Base-by-base conservation (phyloP, 1,140 invertebrate genomes). In the Lerema accius region DNA sequence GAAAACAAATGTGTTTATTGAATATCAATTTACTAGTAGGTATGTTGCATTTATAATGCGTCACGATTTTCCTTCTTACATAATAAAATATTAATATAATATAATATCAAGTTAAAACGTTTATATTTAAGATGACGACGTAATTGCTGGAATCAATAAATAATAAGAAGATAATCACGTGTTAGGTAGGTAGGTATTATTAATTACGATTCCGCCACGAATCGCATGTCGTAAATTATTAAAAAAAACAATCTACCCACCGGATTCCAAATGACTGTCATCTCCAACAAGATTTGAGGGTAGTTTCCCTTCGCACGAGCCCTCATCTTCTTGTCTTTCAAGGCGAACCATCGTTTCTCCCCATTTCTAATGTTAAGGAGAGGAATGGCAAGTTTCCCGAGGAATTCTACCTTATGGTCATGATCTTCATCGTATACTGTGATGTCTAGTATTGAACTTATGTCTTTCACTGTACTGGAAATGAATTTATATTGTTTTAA, bases 371-470 rank as follows among this genome's bases (percentile, higher is more conserved):
- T 97, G 80, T 95, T 93, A 13, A 97, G 86, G 6, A 99, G 89
- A 0, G 99, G 98, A 71, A 99, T 95, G 2, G 95, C 94, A 7
- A 99, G 91, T 91, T 97, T 98, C 3, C 99, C 99, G 0, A 99
- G 91, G 89, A 99, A 99, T 89, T 99, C 98, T 0, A 98, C 96
- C 89, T 99, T 99, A 82, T 99, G 98, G 86, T 99, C 98, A 62
- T 97, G 93, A 91, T 99, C 99, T 91, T 99, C 99, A 83, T 99
- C 99, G 84, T 96, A 99, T 0, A 99, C 97, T 0, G 98, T 99
- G n/a, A 99, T 92, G 85, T 99, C 98, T 46, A 99, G 89, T 14
- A 98, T 94, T 32, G 97, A 97, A 74, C 99, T 98, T 49, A 99
- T 98, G 84, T 99, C 99, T 82, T 98, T 98, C 0, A 99, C 96